Conservation (phyloP, 2,797 vertebrate species). For the Hippopotamyrus pictus region DNA sequence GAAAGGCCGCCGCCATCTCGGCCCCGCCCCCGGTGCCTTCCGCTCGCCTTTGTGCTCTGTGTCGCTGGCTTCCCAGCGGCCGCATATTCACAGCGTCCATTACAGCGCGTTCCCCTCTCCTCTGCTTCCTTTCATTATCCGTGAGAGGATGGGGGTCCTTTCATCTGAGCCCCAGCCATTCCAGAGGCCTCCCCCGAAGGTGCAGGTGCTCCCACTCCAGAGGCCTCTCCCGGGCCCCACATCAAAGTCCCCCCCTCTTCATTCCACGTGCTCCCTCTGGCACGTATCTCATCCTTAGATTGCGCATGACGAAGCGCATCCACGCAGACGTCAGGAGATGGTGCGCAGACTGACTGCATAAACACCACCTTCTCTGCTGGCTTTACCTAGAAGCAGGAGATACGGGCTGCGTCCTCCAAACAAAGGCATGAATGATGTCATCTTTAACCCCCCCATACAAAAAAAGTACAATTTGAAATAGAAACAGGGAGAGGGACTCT, state of each 20-base stretch:
- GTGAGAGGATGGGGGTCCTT: conserved; percentile 44
- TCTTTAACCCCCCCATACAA: neutral
- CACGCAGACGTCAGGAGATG: neutral
- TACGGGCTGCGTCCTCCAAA: neutral
- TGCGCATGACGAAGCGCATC: neutral
- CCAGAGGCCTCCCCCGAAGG: conserved; percentile 21
- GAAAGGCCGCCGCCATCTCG: conserved; percentile 38
- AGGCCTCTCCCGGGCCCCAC: conserved; percentile 27
- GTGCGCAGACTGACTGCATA: neutral
- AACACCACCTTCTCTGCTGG: neutral
- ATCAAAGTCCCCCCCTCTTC: conserved; percentile 34
- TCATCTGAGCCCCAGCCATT: neutral
- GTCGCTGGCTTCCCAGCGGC: conserved; percentile 54
- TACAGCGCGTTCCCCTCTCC: conserved; percentile 46
- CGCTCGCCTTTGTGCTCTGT: conserved; percentile 47
- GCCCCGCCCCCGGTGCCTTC: conserved; percentile 36
- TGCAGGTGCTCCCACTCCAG: conserved; percentile 20
- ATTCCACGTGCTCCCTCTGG: neutral
- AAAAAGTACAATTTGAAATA: neutral
- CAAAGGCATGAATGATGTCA: neutral
- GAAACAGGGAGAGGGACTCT: neutral
- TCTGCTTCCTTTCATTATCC: conserved; percentile 50
- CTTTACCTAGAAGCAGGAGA: neutral
- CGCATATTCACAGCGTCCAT: conserved; percentile 52
- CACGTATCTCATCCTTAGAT: conserved; percentile 17